A percentile compares a stretch with the other conserved stretches of the same genome.
These are phyloP conservation scores for Meda fulgida DNA, from an alignment of 2,797 vertebrate species.

Conservation along the genomic window DNA sequence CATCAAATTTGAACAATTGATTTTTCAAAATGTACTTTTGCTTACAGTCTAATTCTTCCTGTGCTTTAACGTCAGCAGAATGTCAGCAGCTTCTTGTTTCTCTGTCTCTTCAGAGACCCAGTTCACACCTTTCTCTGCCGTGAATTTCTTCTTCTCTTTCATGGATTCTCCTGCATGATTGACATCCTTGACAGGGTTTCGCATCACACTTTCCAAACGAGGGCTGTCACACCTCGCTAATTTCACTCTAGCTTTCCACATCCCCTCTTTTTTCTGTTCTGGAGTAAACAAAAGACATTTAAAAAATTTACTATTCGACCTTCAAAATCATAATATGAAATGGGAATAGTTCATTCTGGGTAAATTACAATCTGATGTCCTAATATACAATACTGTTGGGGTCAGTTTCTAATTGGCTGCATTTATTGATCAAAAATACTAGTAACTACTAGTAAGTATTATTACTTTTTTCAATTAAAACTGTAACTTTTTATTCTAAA, in stretches of 20 bases:
- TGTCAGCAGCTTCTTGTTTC: constrained; percentile 69
- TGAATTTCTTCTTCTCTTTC: constrained; percentile 4
- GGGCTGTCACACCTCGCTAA: constrained; percentile 46
- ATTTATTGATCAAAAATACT: neutral
- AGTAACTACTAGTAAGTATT: neutral
- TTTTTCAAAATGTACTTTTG: neutral
- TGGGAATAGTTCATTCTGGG: neutral
- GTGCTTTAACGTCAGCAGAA: constrained; percentile 72
- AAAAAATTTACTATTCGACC: neutral
- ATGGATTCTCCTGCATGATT: constrained; percentile 39
- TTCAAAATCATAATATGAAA: neutral
- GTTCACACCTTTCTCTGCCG: constrained; percentile 44
- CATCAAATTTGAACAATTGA: neutral
- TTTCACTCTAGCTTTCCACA: constrained; percentile 36
- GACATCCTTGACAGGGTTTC: constrained; percentile 46
- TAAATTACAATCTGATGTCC: neutral
- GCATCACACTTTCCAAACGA: constrained; percentile 48
- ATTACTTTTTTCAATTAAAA: neutral
- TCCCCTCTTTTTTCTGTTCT: constrained; percentile 33
- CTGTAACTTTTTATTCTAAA: neutral
- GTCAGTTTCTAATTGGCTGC: no score
- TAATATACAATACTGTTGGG: no score
- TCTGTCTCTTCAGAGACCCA: constrained; percentile 59
- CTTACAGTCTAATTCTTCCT: constrained; percentile 40
- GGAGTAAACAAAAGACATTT: constrained; percentile 21